Evolutionary conservation across 2,888 invertebrate species (phyloP).

Genomic region (Miltochrista miniata): DNA sequence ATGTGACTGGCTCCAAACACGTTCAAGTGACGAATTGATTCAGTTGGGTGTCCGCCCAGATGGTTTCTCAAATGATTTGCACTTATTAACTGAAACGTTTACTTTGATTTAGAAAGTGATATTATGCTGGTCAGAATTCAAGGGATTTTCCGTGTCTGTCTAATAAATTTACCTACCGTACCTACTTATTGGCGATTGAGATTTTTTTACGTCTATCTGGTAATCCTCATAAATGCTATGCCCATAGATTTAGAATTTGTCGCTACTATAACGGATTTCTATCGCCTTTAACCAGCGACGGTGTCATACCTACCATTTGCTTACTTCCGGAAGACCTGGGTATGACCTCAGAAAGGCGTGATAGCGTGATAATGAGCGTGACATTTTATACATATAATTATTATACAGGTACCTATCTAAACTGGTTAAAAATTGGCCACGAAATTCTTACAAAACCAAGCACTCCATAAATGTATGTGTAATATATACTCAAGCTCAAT

Average conservation of each 20-base stretch:
- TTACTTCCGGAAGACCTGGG: too few species aligned
- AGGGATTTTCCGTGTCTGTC: neutral
- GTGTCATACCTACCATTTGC: too few species aligned
- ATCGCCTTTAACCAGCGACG: too few species aligned
- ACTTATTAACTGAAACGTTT: conserved; percentile 54
- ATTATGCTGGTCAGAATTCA: neutral
- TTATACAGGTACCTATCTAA: neutral
- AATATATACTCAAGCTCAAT: conserved; percentile 53
- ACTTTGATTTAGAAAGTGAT: neutral
- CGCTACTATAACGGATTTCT: too few species aligned
- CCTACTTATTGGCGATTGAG: too few species aligned
- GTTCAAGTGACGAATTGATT: conserved; percentile 17
- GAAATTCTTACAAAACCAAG: conserved; percentile 60
- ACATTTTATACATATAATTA: neutral
- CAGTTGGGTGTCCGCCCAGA: conserved; percentile 43
- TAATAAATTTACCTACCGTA: too few species aligned
- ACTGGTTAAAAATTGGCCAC: neutral
- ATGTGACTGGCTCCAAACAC: conserved; percentile 30
- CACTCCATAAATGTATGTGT: conserved; percentile 58
- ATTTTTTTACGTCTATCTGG: too few species aligned
- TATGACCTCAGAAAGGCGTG: too few species aligned
- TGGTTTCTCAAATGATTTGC: conserved; percentile 56
- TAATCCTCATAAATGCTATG: too few species aligned
- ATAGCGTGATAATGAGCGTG: too few species aligned
- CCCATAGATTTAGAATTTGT: too few species aligned